Evolutionary conservation across 2,888 invertebrate genomes (phyloP).

Genomic region (Plagodis pulveraria): DNA sequence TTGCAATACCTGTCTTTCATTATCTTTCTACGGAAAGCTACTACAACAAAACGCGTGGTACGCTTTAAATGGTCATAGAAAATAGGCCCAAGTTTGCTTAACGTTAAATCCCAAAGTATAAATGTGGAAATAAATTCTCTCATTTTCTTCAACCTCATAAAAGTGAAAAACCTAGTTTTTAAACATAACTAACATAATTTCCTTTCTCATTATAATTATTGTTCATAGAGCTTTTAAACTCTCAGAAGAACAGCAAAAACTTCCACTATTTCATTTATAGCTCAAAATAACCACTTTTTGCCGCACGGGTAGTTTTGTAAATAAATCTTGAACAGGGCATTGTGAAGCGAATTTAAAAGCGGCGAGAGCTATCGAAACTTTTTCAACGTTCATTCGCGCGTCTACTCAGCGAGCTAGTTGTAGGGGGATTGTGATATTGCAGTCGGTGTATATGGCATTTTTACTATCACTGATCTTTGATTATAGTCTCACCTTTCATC

Average conservation of each 20-base stretch:
- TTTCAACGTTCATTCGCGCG: slow-evolving; percentile 49
- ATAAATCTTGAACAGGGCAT: slow-evolving; percentile 29
- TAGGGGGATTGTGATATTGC: slow-evolving; percentile 30
- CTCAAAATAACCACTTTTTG: slow-evolving; percentile 6
- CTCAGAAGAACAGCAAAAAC: not conserved
- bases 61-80: too few species aligned
- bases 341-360: slow-evolving; percentile 47
- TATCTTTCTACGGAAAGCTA: too few species aligned
- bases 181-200: too few species aligned
- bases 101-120: too few species aligned
- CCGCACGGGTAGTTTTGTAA: slow-evolving; percentile 13
- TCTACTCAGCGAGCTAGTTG: slow-evolving; percentile 28
- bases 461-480: not conserved
- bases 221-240: not conserved
- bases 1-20: too few species aligned
- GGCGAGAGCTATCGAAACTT: slow-evolving; percentile 54
- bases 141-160: too few species aligned
- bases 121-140: too few species aligned
- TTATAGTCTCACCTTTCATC: not conserved
- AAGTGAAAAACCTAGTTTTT: too few species aligned
- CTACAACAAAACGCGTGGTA: too few species aligned
- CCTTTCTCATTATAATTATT: too few species aligned
- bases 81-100: too few species aligned
- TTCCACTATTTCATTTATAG: not conserved
- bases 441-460: slow-evolving; percentile 22